Base-by-base conservation (phyloP, 1,140 invertebrate genomes). In the Vanessa atalanta region DNA sequence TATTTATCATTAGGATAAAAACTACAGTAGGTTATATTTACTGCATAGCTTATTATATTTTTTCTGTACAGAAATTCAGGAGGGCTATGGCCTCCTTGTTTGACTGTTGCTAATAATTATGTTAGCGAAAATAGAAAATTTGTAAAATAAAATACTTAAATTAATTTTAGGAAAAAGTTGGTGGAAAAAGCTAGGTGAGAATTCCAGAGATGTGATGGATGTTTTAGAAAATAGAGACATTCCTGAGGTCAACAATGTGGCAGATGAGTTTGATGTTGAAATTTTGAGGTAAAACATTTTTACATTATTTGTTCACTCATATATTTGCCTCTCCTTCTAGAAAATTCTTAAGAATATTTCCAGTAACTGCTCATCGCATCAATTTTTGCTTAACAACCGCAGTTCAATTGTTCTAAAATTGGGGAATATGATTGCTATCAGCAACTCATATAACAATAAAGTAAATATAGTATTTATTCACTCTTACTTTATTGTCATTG, bases 161-260 rank as follows among this genome's bases (percentile, higher is more conserved):
- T 61, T 37, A 20, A 47, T 76, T 85, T 26, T 65, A 92, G 90
- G 86, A 43, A 80, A 80, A 66, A 90, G 88, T 72, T 92, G 90
- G 88, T 90, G 90, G 90, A 90, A 84, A 68, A 86, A 82, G 26
- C 65, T 92, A 4, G 79, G 80, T 68, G 87, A 90, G 13, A 85
- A 86, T 68, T 88, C 88, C 0, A 79, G 76, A 73, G 85, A 90
- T 67, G 75, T 89, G 0, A 77, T 87, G 72, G 88, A 90, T 60
- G 72, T 82, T 0, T 73, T 87, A 20, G 77, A 88, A 51, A 85
- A 76, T 26, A 83, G 83, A 20, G 79, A 83, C 61, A 48, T 65
- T 26, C 65, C 63, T 9, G 78, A 79, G 51, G 31, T 47, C 0
- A 80, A 81, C 16, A 81, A 86, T 78, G 71, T 77, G 23, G 63